Evolutionary conservation across 1,140 invertebrate genomes (phyloP).

Genomic region (Adelges cooleyi): DNA sequence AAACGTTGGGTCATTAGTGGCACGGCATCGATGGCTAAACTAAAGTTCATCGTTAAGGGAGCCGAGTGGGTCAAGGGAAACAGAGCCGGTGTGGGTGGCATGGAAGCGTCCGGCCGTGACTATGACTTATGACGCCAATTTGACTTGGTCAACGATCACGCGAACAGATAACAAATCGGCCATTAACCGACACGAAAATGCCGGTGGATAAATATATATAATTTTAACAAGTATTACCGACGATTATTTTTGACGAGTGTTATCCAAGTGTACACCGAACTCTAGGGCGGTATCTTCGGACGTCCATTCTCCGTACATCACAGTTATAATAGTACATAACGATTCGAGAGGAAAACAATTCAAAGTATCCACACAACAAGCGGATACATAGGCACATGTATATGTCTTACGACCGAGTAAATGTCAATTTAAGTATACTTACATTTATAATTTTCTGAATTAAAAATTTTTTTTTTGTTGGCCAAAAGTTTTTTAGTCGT

Average conservation of each 20-base stretch:
- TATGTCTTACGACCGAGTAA: too few species aligned
- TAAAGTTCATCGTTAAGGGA: background rate
- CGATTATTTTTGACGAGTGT: conserved; percentile 21
- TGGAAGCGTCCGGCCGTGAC: background rate
- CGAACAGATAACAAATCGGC: conserved; percentile 24
- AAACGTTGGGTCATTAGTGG: conserved; percentile 3
- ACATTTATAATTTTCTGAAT: too few species aligned
- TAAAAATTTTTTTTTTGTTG: too few species aligned
- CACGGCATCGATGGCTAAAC: background rate
- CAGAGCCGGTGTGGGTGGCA: background rate
- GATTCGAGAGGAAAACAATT: too few species aligned
- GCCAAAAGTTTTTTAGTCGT: too few species aligned
- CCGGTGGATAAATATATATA: background rate
- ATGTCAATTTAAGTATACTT: too few species aligned
- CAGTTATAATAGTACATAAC: too few species aligned
- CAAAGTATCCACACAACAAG: too few species aligned
- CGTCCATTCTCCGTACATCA: background rate
- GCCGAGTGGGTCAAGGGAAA: background rate
- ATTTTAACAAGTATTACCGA: background rate
- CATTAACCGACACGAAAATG: conserved; percentile 15
- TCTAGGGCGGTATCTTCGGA: background rate
- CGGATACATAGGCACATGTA: too few species aligned
- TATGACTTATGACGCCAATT: conserved; percentile 29
- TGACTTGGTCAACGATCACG: conserved; percentile 26
- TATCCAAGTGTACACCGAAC: background rate